These are phyloP conservation scores for Percina caprodes DNA, from an alignment of 2,113 vertebrate species.

Conservation along the genomic window DNA sequence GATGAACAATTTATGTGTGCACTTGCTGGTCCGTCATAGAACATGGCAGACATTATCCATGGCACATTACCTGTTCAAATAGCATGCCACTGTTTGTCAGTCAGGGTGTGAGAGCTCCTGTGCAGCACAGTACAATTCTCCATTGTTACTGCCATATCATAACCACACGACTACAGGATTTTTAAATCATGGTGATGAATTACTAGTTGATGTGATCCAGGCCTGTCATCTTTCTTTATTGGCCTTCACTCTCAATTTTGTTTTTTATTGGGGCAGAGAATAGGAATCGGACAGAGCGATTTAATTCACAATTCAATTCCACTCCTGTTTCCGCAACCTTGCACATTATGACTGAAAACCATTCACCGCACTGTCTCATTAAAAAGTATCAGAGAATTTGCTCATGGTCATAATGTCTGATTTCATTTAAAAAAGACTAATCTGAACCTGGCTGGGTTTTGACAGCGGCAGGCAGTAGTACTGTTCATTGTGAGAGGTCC, in stretches of 20 bases:
- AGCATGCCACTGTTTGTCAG: conserved; percentile 10
- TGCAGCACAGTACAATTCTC: neutral
- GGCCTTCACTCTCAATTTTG: conserved; percentile 47
- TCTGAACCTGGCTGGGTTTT: conserved; percentile 27
- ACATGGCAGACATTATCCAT: conserved; percentile 61
- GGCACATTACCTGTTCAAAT: conserved; percentile 38
- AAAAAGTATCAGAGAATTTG: conserved; percentile 35
- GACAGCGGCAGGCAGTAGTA: conserved; percentile 4
- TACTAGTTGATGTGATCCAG: conserved; percentile 45
- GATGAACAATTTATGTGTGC: conserved; percentile 37
- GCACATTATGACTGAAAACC: conserved; percentile 28
- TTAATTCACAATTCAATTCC: conserved; percentile 43
- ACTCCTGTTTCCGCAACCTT: neutral
- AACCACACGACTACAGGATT: conserved; percentile 21
- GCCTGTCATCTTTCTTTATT: conserved; percentile 51
- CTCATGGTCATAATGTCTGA: conserved; percentile 38
- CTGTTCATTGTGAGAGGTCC: conserved; percentile 42
- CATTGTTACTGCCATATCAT: conserved; percentile 10
- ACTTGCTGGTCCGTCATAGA: conserved; percentile 42
- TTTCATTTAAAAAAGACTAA: conserved; percentile 22
- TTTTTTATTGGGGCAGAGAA: conserved; percentile 24
- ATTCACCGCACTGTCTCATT: conserved; percentile 34
- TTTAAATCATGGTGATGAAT: conserved; percentile 63
- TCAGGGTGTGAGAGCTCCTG: neutral
- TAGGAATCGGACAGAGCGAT: conserved; percentile 5